phyloP scores from a whole-genome alignment of 1,140 invertebrate genomes.

The Cotesia glomerata region DNA sequence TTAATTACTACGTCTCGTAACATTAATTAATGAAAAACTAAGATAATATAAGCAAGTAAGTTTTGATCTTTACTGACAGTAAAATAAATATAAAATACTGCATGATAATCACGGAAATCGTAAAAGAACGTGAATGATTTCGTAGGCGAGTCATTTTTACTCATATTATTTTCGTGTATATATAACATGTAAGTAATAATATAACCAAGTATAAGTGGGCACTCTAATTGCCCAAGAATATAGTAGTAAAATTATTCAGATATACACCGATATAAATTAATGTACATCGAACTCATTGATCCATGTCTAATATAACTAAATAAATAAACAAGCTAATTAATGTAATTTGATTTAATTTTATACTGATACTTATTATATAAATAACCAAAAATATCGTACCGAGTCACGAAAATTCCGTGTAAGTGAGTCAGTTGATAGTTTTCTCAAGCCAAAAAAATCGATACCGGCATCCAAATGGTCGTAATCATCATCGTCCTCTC shows the following conservation, averaged over 20 bases:
- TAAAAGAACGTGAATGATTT: too few species aligned
- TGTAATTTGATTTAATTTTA: background rate
- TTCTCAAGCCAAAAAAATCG: constrained; percentile 29
- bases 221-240: background rate
- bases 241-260: background rate
- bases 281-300: constrained; percentile 12
- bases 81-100: too few species aligned
- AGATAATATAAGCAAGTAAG: too few species aligned
- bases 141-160: too few species aligned
- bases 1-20: background rate
- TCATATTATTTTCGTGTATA: background rate
- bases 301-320: background rate
- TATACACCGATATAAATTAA: background rate
- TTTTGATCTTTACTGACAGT: too few species aligned
- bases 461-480: constrained; percentile 26
- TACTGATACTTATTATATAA: background rate
- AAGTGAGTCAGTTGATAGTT: constrained; percentile 35
- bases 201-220: too few species aligned
- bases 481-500: constrained; percentile 13
- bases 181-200: too few species aligned
- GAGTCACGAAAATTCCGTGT: constrained; percentile 55
- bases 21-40: background rate
- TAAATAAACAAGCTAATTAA: too few species aligned
- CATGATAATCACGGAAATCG: background rate
- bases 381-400: constrained; percentile 44